Conservation (phyloP, 2,888 invertebrate genomes). For the Volucella inflata region DNA sequence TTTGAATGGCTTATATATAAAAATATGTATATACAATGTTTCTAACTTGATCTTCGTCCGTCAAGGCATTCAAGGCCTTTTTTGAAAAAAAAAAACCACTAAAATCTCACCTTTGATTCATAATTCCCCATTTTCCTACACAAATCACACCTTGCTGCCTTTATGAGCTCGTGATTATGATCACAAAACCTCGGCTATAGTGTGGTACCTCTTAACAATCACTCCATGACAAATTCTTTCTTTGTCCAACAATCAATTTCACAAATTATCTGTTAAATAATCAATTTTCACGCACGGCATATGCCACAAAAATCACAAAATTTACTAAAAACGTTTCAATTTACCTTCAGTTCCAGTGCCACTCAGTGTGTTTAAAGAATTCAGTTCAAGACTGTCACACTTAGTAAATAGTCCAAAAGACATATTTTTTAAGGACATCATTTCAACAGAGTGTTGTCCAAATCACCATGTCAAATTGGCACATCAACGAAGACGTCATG, state of each 20-base stretch:
- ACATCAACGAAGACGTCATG: conserved; percentile 65
- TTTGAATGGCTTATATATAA: no score
- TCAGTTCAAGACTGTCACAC: conserved; percentile 40
- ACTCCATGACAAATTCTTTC: conserved; percentile 33
- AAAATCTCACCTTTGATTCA: not conserved
- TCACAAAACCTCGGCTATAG: conserved; percentile 51
- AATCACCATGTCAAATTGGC: conserved; percentile 72
- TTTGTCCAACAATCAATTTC: conserved; percentile 19
- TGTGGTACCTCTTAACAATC: conserved; percentile 51
- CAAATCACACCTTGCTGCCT: conserved; percentile 13
- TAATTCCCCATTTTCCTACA: not conserved
- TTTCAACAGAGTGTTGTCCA: conserved; percentile 59
- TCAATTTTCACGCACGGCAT: conserved; percentile 60
- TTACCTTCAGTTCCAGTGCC: conserved; percentile 10
- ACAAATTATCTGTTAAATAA: conserved; percentile 51
- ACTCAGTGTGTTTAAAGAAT: conserved; percentile 45
- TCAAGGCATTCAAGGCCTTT: no score
- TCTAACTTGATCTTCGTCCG: no score
- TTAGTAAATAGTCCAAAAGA: conserved; percentile 19
- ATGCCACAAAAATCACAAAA: not conserved
- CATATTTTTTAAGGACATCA: conserved; percentile 19
- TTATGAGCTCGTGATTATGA: conserved; percentile 38
- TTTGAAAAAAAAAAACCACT: not conserved
- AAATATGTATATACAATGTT: no score
- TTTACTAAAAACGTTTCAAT: not conserved